Evolutionary conservation across 2,888 invertebrate species (phyloP), one percentile per base, ranked within the genome.

Genomic region (Sinelater perroti): DNA sequence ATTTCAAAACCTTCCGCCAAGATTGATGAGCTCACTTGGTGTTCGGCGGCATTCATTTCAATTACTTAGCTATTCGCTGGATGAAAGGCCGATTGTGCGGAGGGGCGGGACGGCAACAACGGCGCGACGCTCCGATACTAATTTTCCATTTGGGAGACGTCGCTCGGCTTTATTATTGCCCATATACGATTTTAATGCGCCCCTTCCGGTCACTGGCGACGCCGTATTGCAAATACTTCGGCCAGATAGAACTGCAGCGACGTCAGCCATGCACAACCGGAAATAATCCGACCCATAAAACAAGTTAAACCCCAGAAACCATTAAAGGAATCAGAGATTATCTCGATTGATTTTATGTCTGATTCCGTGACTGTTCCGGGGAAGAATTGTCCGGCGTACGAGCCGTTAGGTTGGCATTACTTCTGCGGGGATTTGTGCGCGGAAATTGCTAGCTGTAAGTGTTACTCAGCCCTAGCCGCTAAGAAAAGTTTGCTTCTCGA

Each of bases 271-370:
- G 46, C 46, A 44, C 58, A 57, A 51, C 40, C 51, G 38, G 49
- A 63, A 52, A 47, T 60, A 63, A 63, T 60, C 60, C 51, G 36
- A 31, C 53, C 54, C 51, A 53, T 63, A 61, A 60, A 65, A 65
- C 63, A 65, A 60, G 53, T 50, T 60, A 61, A 61, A 56, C 64
- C 68, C 68, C 60, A 64, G 71, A 72, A 72, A 71, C 72, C 71
- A 72, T 75, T 73, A 73, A 72, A 72, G 68, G 72, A 73, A 73
- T 73, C 72, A 70, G 67, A 72, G 74, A 75, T 74, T 74, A 75
- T 75, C 73, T 70, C 67, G 70, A 75, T 75, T 65, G 74, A 75
- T 75, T 74, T 73, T 70, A 65, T 63, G 72, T 73, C 70, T 67
- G 68, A 72, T 71, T 70, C 68, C 65, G 68, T 70, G 70, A 69